phyloP scores from a whole-genome alignment of 2,113 vertebrate species.

The Hyaena hyaena region DNA sequence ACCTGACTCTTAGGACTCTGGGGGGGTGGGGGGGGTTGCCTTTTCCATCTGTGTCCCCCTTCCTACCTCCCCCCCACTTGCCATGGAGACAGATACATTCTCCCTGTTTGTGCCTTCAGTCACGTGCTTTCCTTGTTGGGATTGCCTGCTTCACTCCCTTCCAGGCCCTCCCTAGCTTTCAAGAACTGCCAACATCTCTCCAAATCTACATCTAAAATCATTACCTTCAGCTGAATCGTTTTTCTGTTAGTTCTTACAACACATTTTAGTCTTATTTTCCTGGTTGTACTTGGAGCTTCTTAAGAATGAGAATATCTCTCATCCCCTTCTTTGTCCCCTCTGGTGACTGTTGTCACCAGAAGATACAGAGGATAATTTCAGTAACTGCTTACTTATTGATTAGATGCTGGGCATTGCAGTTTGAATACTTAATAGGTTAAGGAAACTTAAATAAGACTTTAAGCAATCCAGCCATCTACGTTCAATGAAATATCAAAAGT shows the following conservation, averaged over 20 bases:
- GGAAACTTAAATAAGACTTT: background rate
- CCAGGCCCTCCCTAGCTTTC: background rate
- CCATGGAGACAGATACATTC: accelerated
- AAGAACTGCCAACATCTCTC: background rate
- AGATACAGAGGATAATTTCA: background rate
- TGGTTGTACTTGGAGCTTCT: background rate
- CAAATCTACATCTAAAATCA: background rate
- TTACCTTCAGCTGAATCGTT: background rate
- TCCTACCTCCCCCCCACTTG: background rate
- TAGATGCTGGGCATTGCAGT: background rate
- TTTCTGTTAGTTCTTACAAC: background rate
- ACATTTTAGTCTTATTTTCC: background rate
- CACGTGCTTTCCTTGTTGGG: background rate
- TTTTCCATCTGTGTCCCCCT: background rate
- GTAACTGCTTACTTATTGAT: background rate
- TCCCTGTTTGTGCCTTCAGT: background rate
- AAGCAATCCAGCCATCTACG: background rate
- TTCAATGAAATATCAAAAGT: background rate
- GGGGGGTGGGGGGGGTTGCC: background rate
- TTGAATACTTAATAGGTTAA: background rate
- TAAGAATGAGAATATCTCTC: background rate
- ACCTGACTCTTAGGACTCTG: background rate
- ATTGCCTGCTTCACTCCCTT: background rate
- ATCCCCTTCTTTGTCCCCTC: background rate
- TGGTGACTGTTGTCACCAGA: background rate